These are phyloP conservation scores for Stichodactyla helianthus DNA, from an alignment of 64 coral and sea anemone genomes.

Conservation along the genomic window DNA sequence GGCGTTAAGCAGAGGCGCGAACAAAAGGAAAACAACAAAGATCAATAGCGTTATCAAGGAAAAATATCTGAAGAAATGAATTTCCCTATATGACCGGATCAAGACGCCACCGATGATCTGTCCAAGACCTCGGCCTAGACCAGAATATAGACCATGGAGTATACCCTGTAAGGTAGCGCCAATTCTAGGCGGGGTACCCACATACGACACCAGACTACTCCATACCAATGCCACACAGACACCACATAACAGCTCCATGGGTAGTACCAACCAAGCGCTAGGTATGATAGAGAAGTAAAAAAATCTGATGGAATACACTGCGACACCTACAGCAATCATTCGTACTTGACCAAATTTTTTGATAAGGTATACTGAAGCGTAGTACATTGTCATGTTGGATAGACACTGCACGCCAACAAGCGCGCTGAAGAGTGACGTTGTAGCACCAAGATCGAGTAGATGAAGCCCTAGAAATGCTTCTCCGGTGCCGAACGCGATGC, in stretches of 20 bases:
- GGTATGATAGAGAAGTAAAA: constrained; percentile 82
- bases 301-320: constrained; percentile 65
- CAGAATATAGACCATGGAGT: constrained; percentile 73
- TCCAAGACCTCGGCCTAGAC: constrained; percentile 82
- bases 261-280: constrained; percentile 83
- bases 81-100: constrained; percentile 48
- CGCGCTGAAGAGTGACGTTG: constrained; percentile 71
- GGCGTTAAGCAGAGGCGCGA: constrained; percentile 30
- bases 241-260: constrained; percentile 77
- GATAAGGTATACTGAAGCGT: constrained; percentile 63
- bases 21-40: constrained; percentile 37
- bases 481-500: constrained; percentile 46
- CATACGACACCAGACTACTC: constrained; percentile 74
- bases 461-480: constrained; percentile 74
- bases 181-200: constrained; percentile 76
- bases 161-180: constrained; percentile 96
- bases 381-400: constrained; percentile 66
- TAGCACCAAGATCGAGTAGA: constrained; percentile 69
- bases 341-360: constrained; percentile 65
- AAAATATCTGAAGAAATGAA: constrained; percentile 71
- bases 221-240: constrained; percentile 68
- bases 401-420: constrained; percentile 71
- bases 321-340: constrained; percentile 57
- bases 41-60: constrained; percentile 62
- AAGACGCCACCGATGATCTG: constrained; percentile 77